Evolutionary conservation across 2,888 invertebrate genomes (phyloP), one percentile per base, ranked within the genome.

Genomic region (Drosophila pegasa): DNA sequence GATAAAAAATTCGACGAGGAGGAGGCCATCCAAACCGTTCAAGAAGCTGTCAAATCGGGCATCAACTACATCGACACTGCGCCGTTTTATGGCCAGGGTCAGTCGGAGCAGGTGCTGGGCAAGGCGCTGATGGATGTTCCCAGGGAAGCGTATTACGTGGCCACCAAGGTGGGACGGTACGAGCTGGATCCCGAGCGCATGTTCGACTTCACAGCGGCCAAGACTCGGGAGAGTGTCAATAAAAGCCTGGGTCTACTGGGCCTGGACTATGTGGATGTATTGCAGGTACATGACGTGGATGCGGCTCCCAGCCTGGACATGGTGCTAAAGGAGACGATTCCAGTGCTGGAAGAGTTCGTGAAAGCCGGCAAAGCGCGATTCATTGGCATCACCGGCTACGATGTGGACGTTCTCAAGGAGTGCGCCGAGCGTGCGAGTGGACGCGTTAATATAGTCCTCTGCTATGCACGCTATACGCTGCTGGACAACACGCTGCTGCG

Each of bases 201-300:
- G 96, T 98, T 98, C 90, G 96, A 99, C 91, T 98, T 97, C 92
- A 94, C 96, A 0, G 93, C 93, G 0, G 95, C 96, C 81, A 96
- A 95, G 90, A 96, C 97, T 0, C 93, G 94, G 9, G 93, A 94
- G 58, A 96, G 96, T 83, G 94, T 99, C 6, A 95, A 97, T 57
- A 94, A 93, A 57, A 98, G 97, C 71, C 93, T 98, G 56, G 89
- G 93, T 61, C 93, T 94, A 12, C 93, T 99, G 6, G 95, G 95
- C 0, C 86, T 98, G 66, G 95, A 96, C 65, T 97, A 97, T 90
- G 94, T 98, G 1, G 98, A 99, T 90, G 92, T 98, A 37, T 94
- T 98, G 86, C 98, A 98, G 97, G 94, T 98, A 18, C 98, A 98
- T 87, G 98, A 98, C 89, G 93, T 97, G 59, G 98, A 98, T 86